Evolutionary conservation across 2,888 invertebrate genomes (phyloP).

Genomic region (Hedya salicella): DNA sequence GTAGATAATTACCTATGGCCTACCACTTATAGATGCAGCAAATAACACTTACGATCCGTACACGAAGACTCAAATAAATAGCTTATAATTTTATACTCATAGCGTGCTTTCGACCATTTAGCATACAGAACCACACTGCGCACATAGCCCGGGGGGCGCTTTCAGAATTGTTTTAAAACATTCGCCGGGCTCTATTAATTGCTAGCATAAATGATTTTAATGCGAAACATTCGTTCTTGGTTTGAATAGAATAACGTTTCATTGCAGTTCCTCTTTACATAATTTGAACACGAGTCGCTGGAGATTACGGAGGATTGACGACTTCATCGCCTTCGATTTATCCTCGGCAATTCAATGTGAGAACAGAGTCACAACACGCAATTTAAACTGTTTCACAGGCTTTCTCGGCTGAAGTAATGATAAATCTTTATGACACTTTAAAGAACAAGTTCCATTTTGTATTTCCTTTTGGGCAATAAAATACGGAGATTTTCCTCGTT

Average conservation of each 20-base stretch:
- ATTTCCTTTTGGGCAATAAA: too few species aligned
- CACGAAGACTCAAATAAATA: conserved; percentile 39
- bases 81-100: conserved; percentile 50
- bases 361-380: conserved; percentile 1
- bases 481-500: too few species aligned
- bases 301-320: conserved; percentile 27
- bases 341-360: conserved; percentile 1
- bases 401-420: not conserved
- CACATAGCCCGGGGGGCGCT: conserved; percentile 59
- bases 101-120: conserved; percentile 71
- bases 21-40: conserved; percentile 19
- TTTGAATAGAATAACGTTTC: conserved; percentile 50
- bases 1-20: conserved; percentile 32
- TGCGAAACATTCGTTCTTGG: conserved; percentile 60
- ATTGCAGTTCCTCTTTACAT: conserved; percentile 26
- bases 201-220: conserved; percentile 74
- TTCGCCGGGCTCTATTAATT: conserved; percentile 69
- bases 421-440: not conserved
- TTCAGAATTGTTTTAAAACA: conserved; percentile 63
- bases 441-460: not conserved
- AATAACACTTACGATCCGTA: conserved; percentile 27
- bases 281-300: conserved; percentile 26
- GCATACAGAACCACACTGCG: conserved; percentile 52
- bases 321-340: conserved; percentile 27
- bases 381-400: not conserved